phyloP scores from a whole-genome alignment of 2,888 invertebrate species.

The Agrilus biguttatus region DNA sequence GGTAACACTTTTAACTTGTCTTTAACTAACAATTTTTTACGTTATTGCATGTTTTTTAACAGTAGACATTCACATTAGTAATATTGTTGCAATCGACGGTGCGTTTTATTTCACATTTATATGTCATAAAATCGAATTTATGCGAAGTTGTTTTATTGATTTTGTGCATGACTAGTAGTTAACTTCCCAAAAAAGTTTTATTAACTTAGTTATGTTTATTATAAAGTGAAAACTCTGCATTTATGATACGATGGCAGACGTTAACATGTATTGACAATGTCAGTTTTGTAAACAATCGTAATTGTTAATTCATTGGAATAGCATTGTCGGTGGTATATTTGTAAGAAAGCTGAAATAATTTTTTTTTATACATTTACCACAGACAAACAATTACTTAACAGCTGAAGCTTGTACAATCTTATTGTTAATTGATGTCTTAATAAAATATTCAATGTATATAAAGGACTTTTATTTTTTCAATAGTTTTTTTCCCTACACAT shows the following conservation, averaged over 20 bases:
- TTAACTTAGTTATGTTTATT: not conserved
- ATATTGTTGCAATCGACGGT: no score
- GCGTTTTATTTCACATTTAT: no score
- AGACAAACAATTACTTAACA: slow-evolving; percentile 22
- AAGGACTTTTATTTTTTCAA: slow-evolving; percentile 5
- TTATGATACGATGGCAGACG: slow-evolving; percentile 25
- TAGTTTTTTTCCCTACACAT: no score
- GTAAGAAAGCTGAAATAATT: no score
- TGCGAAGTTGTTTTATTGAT: slow-evolving; percentile 1
- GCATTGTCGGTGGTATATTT: no score
- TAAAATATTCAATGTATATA: slow-evolving; percentile 23
- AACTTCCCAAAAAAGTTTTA: not conserved
- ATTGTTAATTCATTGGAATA: slow-evolving; percentile 17
- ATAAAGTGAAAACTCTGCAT: slow-evolving; percentile 10
- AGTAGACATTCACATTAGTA: no score
- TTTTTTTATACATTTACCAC: slow-evolving; percentile 11
- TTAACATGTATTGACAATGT: slow-evolving; percentile 30
- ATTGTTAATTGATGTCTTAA: slow-evolving; percentile 31
- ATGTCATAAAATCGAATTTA: no score
- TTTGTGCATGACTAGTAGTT: slow-evolving; percentile 1
- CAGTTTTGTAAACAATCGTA: slow-evolving; percentile 25
- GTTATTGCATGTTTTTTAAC: no score
- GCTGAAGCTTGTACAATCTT: slow-evolving; percentile 30
- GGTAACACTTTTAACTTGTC: no score
- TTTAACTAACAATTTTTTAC: no score